Evolutionary conservation across 2,113 vertebrate genomes (phyloP), one percentile per base, ranked within the genome.

Genomic region (Otocyon megalotis): DNA sequence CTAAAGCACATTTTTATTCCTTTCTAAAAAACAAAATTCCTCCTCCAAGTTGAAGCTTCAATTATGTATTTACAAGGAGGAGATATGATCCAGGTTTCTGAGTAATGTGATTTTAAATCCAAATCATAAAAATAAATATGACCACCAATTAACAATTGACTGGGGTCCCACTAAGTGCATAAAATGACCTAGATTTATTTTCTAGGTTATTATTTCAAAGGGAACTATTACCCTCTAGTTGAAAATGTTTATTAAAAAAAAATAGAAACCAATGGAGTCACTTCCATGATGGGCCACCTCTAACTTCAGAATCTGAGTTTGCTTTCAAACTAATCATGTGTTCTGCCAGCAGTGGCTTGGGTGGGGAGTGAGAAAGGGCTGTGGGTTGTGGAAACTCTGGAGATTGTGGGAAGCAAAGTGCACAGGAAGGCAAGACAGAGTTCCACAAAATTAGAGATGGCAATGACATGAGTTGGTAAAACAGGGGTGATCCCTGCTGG

Each of bases 341-440:
- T 90, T 93, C 82, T 88, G 85, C 83, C 94, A 90, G 37, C 63
- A 48, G 77, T 90, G 96, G 71, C 88, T 67, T 81, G 84, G 84
- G 54, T 65, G 67, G 81, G 20, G 88, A 94, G 50, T 10, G 35
- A 69, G 8, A 35, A 87, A 90, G 28, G 79, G 54, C 48, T 97
- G 93, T 93, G 96, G 93, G 67, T 35, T 97, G 54, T 86, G 92
- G 95, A 48, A 76, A 93, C 53, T 90, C 82, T 83, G 90, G 95
- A 62, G 50, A 90, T 10, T 97, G 90, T 94, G 97, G 98, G 53
- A 90, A 95, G 54, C 96, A 85, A 96, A 97, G 58, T 98, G 94
- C 90, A 92, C 30, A 74, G 88, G 92, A 79, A 96, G 67, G 93
- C 97, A 97, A 97, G 96, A 96, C 95, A 93, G 81, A 69, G 28